Evolutionary conservation across 1,140 invertebrate species (phyloP), one percentile per base, ranked within the genome.

Genomic region (Phocides pigmalion): DNA sequence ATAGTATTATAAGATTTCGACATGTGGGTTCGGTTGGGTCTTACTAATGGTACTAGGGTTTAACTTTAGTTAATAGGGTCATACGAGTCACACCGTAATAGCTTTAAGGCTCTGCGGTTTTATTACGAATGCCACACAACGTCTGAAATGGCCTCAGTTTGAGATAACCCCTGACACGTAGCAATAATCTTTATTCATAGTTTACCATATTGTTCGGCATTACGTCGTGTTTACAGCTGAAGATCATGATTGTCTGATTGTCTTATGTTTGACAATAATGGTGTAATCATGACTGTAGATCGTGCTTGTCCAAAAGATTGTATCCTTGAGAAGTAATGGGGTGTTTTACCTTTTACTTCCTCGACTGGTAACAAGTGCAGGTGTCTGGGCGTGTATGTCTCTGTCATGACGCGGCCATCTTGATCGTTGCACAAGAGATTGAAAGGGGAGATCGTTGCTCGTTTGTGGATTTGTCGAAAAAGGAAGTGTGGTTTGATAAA

Each of bases 21-120:
- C 54, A 58, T 47, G n/a, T 20, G 22, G 20, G 14, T 46, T 28
- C 25, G 12, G 41, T 47, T 17, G 41, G 41, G 11, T 56, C 41
- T 59, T 44, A 28, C 11, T 59, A 59, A 58, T 58, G 41, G 41
- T 25, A 11, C 28, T 58, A 15, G 37, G 54, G 54, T 32, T 44
- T 59, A 59, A 59, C 54, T 59, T 59, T 22, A 58, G 42, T 28
- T 59, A 59, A 59, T 59, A 59, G 54, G 54, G 54, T 59, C 54
- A 59, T 16, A 59, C 44, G 42, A 59, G 54, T 59, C 54, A 50
- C 14, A 59, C 12, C 12, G 54, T 47, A 59, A 59, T 46, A 6
- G 28, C 41, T 58, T 44, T 46, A 17, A 11, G 22, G 28, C 41
- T 58, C 32, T 46, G 12, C 4, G 22, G 15, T 12, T 59, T 59